Evolutionary conservation across 2,797 vertebrate genomes (phyloP).

Genomic region (Pagetopsis macropterus): DNA sequence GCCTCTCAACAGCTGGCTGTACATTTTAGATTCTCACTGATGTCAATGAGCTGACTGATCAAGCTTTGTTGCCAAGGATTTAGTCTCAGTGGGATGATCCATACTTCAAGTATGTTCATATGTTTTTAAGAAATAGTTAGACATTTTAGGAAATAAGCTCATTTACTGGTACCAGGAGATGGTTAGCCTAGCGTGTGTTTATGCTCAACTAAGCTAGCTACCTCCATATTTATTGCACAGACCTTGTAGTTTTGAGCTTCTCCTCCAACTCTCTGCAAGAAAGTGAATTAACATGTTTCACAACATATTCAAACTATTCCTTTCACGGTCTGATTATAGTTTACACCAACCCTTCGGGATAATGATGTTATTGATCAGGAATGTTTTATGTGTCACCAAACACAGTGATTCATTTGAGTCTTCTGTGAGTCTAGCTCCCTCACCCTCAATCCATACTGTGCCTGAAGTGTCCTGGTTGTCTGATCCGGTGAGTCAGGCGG

Average conservation of each 20-base stretch:
- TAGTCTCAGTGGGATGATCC: constrained; percentile 7
- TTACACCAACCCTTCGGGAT: constrained; percentile 17
- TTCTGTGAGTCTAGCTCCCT: constrained; percentile 30
- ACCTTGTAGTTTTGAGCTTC: constrained; percentile 1
- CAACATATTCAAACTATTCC: constrained; percentile 10
- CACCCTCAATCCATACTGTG: constrained; percentile 33
- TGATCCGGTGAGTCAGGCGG: constrained; percentile 66
- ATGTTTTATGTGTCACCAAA: constrained; percentile 52
- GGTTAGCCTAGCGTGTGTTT: constrained; percentile 1
- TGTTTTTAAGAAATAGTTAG: background rate
- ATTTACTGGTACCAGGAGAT: background rate
- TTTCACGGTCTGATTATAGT: constrained; percentile 26
- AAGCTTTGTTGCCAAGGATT: constrained; percentile 23
- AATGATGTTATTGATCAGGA: constrained; percentile 46
- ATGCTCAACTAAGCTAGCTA: constrained; percentile 11
- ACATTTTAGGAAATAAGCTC: background rate
- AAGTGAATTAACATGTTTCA: constrained; percentile 9
- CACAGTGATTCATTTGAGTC: constrained; percentile 50
- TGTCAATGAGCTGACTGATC: constrained; percentile 31
- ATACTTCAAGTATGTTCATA: constrained; percentile 2
- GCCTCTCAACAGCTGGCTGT: constrained; percentile 49
- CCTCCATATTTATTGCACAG: background rate
- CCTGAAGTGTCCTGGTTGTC: constrained; percentile 40
- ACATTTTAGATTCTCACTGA: constrained; percentile 33
- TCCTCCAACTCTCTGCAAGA: constrained; percentile 1